phyloP scores from a whole-genome alignment of 2,888 invertebrate genomes.

The Andrena bicolor region DNA sequence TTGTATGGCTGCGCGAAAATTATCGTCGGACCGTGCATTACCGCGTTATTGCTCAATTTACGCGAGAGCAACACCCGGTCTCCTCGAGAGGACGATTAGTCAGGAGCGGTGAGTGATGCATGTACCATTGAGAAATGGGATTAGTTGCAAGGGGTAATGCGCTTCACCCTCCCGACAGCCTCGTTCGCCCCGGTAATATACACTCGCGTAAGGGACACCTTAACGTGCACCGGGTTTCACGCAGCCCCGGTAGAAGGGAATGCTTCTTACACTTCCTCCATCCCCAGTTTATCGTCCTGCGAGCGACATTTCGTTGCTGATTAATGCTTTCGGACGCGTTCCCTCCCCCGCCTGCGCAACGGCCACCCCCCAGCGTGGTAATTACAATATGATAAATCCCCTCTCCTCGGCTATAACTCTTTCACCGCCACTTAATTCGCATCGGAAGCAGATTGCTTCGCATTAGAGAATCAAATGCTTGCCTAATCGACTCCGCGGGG shows the following conservation, averaged over 20 bases:
- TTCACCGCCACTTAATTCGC: too few species aligned
- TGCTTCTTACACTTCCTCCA: conserved; percentile 40
- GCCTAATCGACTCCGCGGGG: too few species aligned
- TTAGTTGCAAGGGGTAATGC: conserved; percentile 64
- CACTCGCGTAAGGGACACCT: conserved; percentile 48
- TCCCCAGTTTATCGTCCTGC: conserved; percentile 43
- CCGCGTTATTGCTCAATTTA: conserved; percentile 65
- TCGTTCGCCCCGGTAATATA: conserved; percentile 56
- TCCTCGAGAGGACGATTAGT: conserved; percentile 59
- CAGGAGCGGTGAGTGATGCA: conserved; percentile 63
- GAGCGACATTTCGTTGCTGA: conserved; percentile 44
- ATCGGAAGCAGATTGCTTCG: too few species aligned
- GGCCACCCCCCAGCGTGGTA: neutral
- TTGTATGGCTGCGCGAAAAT: conserved; percentile 37
- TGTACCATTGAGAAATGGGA: conserved; percentile 66
- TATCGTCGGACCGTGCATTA: conserved; percentile 48
- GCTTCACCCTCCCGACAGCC: conserved; percentile 48
- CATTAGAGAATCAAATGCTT: too few species aligned
- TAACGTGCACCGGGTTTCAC: conserved; percentile 20
- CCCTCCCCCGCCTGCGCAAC: too few species aligned
- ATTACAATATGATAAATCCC: conserved; percentile 33
- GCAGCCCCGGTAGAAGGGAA: conserved; percentile 8
- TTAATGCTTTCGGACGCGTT: conserved; percentile 37
- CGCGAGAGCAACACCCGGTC: conserved; percentile 46
- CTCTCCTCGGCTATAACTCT: neutral